Base-by-base conservation (phyloP, 1,140 invertebrate species). In the Lysiphlebus fabarum region DNA sequence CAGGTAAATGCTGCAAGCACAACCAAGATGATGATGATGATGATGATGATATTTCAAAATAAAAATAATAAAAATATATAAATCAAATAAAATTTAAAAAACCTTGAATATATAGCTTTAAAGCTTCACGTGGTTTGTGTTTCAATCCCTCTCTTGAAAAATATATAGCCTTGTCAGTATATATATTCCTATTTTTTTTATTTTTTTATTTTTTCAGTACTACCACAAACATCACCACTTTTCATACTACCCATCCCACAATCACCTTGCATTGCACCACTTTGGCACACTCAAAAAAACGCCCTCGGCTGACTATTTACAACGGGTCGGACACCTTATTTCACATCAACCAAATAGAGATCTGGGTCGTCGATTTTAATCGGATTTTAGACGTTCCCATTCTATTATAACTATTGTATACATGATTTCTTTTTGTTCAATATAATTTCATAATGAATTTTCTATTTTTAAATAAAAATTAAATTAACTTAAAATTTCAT, bases 351-450 rank as follows among this genome's bases (percentile, higher is more conserved):
- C 17, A 26, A 26, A 26, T 58, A 56, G 61, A 77, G 74, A 79
- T 79, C 73, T 77, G 65, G 77, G 75, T 76, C 77, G 74, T 66
- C 62, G 76, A 79, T 79, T 77, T 70, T 72, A 74, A 78, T 75
- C 71, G 65, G 63, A 67, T 71, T 68, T 65, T 64, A 65, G 59
- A 50, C 10, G 7, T 50, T 34, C 17, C 17, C 17, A 26, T 26
- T 26, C 17, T 26, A 26, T 26, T 26, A 26, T 26, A 26, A 26
- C 17, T 26, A 26, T 26, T 26, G 17, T 26, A 26, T 2, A n/a
- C n/a, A 26, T 26, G 17, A 2, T 26, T 26, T 26, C 4, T 26
- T 26, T 26, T 26, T 26, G 1, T 26, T 26, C 1, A 26, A 26
- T 2, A 26, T 26, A 26, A 26, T 26, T 26, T 26, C 17, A 26